A percentile compares a stretch with the other conserved stretches of the same genome.
These are phyloP conservation scores for Cotesia chilonis DNA, from an alignment of 1,140 invertebrate species.

Conservation along the genomic window DNA sequence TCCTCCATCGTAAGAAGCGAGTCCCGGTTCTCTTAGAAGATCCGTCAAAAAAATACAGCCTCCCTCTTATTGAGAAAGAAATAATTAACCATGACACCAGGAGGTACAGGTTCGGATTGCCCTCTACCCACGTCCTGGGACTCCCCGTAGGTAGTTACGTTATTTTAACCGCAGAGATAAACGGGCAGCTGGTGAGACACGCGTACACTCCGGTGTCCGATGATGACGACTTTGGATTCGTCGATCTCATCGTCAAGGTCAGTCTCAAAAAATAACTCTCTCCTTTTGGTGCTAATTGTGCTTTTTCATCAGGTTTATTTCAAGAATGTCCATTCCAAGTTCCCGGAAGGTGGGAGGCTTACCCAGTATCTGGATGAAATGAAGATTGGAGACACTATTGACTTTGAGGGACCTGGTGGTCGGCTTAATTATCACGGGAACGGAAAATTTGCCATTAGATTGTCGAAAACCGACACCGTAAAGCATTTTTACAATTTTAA, in stretches of 20 bases:
- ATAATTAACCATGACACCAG: slow-evolving; percentile 93
- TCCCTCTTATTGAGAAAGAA: slow-evolving; percentile 91
- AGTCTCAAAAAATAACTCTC: slow-evolving; percentile 33
- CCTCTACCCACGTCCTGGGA: slow-evolving; percentile 85
- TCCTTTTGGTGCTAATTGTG: background rate
- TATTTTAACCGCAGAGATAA: slow-evolving; percentile 88
- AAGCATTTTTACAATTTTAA: slow-evolving; percentile 69
- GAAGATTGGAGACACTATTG: slow-evolving; percentile 91
- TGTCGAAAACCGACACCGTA: slow-evolving; percentile 87
- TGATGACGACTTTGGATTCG: slow-evolving; percentile 93
- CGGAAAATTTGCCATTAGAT: slow-evolving; percentile 86
- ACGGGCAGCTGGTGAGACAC: slow-evolving; percentile 89
- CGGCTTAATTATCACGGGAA: slow-evolving; percentile 80
- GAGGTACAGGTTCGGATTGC: slow-evolving; percentile 89
- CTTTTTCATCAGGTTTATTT: slow-evolving; percentile 84
- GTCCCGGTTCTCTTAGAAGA: slow-evolving; percentile 78
- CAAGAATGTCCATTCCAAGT: slow-evolving; percentile 96
- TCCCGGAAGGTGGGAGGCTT: slow-evolving; percentile 97
- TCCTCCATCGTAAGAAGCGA: slow-evolving; percentile 58
- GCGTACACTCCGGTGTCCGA: slow-evolving; percentile 97
- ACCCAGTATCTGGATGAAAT: slow-evolving; percentile 92
- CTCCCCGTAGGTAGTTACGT: slow-evolving; percentile 96
- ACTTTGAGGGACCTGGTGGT: slow-evolving; percentile 95
- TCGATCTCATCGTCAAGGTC: slow-evolving; percentile 97
- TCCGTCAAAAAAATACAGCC: slow-evolving; percentile 86